Percentiles rank a stretch among this genome's conserved stretches.
phyloP scores from a whole-genome alignment of 2,113 vertebrate genomes.

The Archilochus colubris region DNA sequence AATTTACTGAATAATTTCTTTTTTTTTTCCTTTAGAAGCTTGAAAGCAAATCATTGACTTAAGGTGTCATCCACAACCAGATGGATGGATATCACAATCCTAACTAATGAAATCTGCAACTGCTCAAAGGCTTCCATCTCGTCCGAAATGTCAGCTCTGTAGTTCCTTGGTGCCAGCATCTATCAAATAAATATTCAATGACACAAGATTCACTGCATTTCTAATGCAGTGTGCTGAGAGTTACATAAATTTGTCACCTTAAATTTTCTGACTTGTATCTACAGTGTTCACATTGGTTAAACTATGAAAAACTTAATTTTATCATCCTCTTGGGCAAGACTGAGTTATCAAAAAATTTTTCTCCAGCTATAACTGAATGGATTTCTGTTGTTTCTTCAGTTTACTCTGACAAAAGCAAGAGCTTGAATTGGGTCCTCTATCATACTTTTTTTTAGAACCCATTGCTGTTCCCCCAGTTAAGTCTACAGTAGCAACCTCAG shows the following conservation, averaged over 20 bases:
- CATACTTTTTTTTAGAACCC: background rate
- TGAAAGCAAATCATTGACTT: background rate
- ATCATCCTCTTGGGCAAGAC: background rate
- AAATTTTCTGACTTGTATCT: background rate
- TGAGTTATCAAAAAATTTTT: background rate
- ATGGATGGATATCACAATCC: background rate
- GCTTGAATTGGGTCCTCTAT: background rate
- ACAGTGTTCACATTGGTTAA: background rate
- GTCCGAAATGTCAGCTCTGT: background rate
- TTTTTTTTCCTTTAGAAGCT: background rate
- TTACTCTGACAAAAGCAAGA: background rate
- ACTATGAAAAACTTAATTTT: rapidly evolving
- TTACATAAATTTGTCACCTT: background rate
- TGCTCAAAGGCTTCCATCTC: background rate
- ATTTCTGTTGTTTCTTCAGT: background rate
- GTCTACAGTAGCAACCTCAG: background rate
- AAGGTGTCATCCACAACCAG: background rate
- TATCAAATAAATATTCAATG: background rate
- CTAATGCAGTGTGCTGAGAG: background rate
- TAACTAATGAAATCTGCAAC: background rate
- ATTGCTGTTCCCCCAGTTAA: background rate
- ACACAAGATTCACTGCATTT: rapidly evolving
- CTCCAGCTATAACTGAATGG: background rate
- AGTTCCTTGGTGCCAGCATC: background rate
- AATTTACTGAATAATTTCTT: background rate